A percentile compares a stretch with the other conserved stretches of the same genome.
phyloP scores from a whole-genome alignment of 1,140 invertebrate genomes.

The Ectropis grisescens region DNA sequence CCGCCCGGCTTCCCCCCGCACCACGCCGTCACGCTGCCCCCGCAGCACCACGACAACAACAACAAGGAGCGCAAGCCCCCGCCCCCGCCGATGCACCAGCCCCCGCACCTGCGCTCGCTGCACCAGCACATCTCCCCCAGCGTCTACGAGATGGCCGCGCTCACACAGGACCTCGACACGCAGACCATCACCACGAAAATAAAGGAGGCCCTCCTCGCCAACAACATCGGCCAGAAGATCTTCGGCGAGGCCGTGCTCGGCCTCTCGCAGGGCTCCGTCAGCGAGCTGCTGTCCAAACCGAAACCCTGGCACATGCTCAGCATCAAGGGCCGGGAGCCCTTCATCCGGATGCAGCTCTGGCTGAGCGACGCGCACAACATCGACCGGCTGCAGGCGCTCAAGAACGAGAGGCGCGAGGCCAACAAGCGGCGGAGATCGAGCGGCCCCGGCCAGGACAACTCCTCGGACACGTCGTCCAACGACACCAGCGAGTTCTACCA shows the following conservation, averaged over 20 bases:
- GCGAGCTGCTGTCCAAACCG: slow-evolving; percentile 96
- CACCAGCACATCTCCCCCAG: slow-evolving; percentile 87
- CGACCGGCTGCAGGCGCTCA: slow-evolving; percentile 86
- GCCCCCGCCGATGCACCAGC: slow-evolving; percentile 73
- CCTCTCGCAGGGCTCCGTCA: slow-evolving; percentile 96
- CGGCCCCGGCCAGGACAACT: slow-evolving; percentile 86
- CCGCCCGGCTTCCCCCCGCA: slow-evolving; percentile 76
- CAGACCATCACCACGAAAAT: slow-evolving; percentile 97
- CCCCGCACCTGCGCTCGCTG: slow-evolving; percentile 76
- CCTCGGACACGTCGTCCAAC: slow-evolving; percentile 88
- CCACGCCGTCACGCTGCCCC: slow-evolving; percentile 72
- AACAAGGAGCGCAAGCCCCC: slow-evolving; percentile 71
- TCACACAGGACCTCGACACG: slow-evolving; percentile 96
- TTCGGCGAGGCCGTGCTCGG: slow-evolving; percentile 97
- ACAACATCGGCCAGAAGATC: slow-evolving; percentile 98
- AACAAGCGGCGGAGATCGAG: slow-evolving; percentile 88
- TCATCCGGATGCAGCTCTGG: slow-evolving; percentile 98
- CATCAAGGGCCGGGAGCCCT: slow-evolving; percentile 97
- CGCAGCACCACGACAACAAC: slow-evolving; percentile 65
- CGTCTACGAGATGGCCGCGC: slow-evolving; percentile 96
- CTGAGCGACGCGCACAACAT: slow-evolving; percentile 94
- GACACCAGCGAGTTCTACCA: slow-evolving; percentile 92
- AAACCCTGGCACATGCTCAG: slow-evolving; percentile 99
- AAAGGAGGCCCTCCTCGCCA: slow-evolving; percentile 95
- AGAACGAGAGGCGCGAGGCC: slow-evolving; percentile 91